phyloP scores from a whole-genome alignment of 2,113 vertebrate genomes.

The Phainopepla nitens region DNA sequence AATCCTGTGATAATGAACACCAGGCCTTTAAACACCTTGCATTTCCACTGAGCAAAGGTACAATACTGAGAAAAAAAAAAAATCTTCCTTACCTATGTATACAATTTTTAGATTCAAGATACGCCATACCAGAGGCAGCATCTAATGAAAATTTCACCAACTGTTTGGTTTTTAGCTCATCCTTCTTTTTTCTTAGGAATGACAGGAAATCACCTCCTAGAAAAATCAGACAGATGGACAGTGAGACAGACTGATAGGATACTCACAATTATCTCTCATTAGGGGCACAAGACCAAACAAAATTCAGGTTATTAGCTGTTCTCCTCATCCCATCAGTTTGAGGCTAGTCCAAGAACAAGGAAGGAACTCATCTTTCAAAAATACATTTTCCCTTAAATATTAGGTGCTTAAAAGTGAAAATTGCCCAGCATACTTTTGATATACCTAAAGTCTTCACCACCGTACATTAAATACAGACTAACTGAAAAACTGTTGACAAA shows the following conservation, averaged over 20 bases:
- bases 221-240: constrained; percentile 46
- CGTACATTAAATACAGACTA: neutral
- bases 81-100: constrained; percentile 88
- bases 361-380: neutral
- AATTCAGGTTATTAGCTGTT: neutral
- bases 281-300: neutral
- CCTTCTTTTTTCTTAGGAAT: constrained; percentile 94
- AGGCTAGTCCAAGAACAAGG: neutral
- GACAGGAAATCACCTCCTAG: constrained; percentile 96
- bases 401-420: neutral
- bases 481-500: neutral
- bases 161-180: constrained; percentile 92
- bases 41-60: neutral
- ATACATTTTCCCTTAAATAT: neutral
- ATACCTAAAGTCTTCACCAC: neutral
- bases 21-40: neutral
- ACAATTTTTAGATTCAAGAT: constrained; percentile 94
- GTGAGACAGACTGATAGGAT: constrained; percentile 1
- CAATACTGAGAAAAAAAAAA: neutral
- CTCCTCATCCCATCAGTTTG: neutral
- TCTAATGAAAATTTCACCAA: constrained; percentile 91
- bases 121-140: constrained; percentile 91
- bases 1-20: neutral
- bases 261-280: neutral
- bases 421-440: neutral